Percentiles rank a stretch among this genome's conserved stretches.
Evolutionary conservation across 2,113 vertebrate genomes (phyloP).

Genomic region (Raja brachyura): DNA sequence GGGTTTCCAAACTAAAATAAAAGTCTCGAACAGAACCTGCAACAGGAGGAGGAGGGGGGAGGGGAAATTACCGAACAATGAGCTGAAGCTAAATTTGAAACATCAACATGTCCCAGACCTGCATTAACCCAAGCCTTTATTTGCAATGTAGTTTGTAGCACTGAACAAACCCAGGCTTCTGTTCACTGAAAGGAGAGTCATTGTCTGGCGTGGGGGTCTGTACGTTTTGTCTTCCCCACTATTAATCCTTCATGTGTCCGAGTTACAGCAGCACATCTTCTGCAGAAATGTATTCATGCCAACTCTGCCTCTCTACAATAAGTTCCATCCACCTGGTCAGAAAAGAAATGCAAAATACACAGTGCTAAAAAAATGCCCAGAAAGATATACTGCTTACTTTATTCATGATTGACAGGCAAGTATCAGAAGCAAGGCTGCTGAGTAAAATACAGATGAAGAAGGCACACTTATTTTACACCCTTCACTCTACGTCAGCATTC

Average conservation of each 20-base stretch:
- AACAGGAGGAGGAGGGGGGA: neutral
- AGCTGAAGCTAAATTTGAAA: slow-evolving; percentile 32
- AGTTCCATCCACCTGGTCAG: neutral
- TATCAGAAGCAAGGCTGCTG: neutral
- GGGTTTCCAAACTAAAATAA: slow-evolving; percentile 8
- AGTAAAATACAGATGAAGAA: neutral
- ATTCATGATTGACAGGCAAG: neutral
- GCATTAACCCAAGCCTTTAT: neutral
- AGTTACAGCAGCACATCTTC: too few species aligned
- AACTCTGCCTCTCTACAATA: neutral
- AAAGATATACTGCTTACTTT: neutral
- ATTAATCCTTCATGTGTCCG: neutral
- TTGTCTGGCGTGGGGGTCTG: neutral
- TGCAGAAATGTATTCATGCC: neutral
- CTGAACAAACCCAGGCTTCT: neutral
- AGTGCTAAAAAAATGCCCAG: neutral
- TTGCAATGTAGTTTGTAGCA: slow-evolving; percentile 4
- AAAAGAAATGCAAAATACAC: neutral
- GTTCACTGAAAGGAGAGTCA: neutral
- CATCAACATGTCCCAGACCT: slow-evolving; percentile 25
- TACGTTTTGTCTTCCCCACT: neutral
- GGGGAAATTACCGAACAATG: neutral
- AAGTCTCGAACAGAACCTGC: neutral
- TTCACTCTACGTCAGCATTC: too few species aligned
- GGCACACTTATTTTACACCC: too few species aligned